Conservation (phyloP, 1,140 invertebrate species). For the Aphaenogaster floridana region DNA sequence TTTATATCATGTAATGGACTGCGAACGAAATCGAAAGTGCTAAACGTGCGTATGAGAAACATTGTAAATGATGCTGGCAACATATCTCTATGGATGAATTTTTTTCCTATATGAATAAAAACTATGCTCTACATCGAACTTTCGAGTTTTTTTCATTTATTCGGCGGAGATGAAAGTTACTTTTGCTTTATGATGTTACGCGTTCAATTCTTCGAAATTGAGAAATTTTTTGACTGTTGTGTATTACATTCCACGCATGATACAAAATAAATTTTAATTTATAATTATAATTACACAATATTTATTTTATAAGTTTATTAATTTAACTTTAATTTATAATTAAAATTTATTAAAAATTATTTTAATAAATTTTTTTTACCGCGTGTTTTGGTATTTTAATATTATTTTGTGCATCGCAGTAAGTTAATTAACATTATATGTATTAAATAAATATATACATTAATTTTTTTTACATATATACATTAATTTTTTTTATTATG, state of each 20-base stretch:
- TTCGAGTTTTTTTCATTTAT: conserved; percentile 7
- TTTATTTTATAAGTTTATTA: too few relatives aligned
- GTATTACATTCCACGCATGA: not conserved
- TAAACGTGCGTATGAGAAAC: conserved; percentile 63
- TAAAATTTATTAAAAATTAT: not conserved
- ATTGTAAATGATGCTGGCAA: conserved; percentile 72
- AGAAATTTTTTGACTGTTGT: not conserved
- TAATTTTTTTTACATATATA: too few relatives aligned
- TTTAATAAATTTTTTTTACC: not conserved
- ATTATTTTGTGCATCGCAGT: not conserved
- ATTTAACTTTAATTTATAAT: not conserved
- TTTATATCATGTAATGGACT: conserved; percentile 74
- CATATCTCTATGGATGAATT: conserved; percentile 76
- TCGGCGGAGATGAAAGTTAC: not conserved
- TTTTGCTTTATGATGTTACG: not conserved
- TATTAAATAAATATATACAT: too few relatives aligned
- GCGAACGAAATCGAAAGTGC: conserved; percentile 53
- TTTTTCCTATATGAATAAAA: conserved; percentile 75
- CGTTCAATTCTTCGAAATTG: not conserved
- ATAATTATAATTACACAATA: not conserved
- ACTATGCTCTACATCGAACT: conserved; percentile 66
- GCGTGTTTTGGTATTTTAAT: not conserved
- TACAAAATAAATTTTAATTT: not conserved
- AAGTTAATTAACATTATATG: not conserved
- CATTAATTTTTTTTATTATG: too few relatives aligned